Percentiles rank a stretch among this genome's conserved stretches.
These are phyloP conservation scores for Gallinago stenura DNA, from an alignment of 2,797 vertebrate genomes.

Conservation along the genomic window DNA sequence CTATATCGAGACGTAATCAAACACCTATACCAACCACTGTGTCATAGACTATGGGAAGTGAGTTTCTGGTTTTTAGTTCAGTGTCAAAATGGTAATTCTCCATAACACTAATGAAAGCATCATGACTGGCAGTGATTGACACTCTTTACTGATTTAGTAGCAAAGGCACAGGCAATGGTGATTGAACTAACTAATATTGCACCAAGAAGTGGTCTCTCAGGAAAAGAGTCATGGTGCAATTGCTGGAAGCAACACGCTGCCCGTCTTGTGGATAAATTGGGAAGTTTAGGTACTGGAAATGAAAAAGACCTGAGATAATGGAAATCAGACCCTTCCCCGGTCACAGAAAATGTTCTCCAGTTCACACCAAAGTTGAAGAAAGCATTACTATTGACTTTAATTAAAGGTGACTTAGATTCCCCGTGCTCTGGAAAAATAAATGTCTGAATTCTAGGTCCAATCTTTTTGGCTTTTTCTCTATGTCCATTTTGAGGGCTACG, in stretches of 20 bases:
- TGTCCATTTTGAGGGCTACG: not conserved
- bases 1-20: not conserved
- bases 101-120: not conserved
- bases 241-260: not conserved
- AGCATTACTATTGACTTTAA: not conserved
- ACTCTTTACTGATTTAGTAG: not conserved
- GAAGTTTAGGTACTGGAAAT: conserved; percentile 16
- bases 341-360: not conserved
- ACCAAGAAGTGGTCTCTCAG: not conserved
- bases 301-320: conserved; percentile 4
- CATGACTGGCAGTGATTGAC: not conserved
- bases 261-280: conserved; percentile 22
- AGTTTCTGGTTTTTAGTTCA: not conserved
- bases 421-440: not conserved
- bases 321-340: not conserved
- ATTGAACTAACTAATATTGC: not conserved
- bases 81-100: not conserved
- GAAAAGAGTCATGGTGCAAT: not conserved
- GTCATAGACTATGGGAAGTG: not conserved
- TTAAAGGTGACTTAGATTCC: not conserved
- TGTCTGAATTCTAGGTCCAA: not conserved
- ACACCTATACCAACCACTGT: not conserved
- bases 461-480: not conserved
- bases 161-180: not conserved
- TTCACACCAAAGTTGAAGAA: not conserved